Percentiles rank a stretch among this genome's conserved stretches.
These are phyloP conservation scores for Drosophila micromelanica DNA, from an alignment of 1,140 invertebrate genomes.

Conservation along the genomic window DNA sequence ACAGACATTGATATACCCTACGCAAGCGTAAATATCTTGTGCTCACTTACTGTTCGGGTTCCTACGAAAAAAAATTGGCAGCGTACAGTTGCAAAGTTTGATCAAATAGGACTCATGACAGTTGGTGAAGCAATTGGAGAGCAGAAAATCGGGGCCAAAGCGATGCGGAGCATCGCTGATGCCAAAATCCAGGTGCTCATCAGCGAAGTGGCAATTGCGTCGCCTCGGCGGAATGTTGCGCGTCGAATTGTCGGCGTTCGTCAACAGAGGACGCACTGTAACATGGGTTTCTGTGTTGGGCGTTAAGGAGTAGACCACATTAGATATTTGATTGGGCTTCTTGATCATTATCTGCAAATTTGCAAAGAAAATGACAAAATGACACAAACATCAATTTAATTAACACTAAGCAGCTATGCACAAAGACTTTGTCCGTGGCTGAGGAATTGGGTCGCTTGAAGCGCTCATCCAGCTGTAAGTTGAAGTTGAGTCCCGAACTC, in stretches of 20 bases:
- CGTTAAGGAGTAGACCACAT: slow-evolving; percentile 62
- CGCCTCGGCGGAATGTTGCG: slow-evolving; percentile 45
- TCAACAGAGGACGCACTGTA: slow-evolving; percentile 64
- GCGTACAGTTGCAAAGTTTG: slow-evolving; percentile 67
- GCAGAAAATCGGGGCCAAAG: slow-evolving; percentile 37
- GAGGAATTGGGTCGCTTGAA: slow-evolving; percentile 55
- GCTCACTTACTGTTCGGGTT: slow-evolving; percentile 50
- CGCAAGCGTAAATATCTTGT: no score
- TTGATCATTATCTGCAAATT: slow-evolving; percentile 69
- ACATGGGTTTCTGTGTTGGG: slow-evolving; percentile 73
- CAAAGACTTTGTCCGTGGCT: slow-evolving; percentile 66
- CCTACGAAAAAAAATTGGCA: slow-evolving; percentile 65
- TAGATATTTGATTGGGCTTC: slow-evolving; percentile 58
- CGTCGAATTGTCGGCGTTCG: slow-evolving; percentile 59
- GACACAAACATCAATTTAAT: background rate
- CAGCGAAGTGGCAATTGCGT: slow-evolving; percentile 63
- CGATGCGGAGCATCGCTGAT: slow-evolving; percentile 38
- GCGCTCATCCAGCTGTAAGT: slow-evolving; percentile 43
- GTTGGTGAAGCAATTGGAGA: slow-evolving; percentile 63
- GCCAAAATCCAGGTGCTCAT: slow-evolving; percentile 59
- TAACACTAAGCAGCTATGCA: slow-evolving; percentile 1
- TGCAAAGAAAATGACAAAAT: no score
- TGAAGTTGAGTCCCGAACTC: slow-evolving; percentile 60
- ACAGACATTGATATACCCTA: no score
- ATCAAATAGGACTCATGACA: slow-evolving; percentile 74